These are phyloP conservation scores for Podarcis siculus DNA, from an alignment of 2,797 vertebrate species.

Conservation along the genomic window DNA sequence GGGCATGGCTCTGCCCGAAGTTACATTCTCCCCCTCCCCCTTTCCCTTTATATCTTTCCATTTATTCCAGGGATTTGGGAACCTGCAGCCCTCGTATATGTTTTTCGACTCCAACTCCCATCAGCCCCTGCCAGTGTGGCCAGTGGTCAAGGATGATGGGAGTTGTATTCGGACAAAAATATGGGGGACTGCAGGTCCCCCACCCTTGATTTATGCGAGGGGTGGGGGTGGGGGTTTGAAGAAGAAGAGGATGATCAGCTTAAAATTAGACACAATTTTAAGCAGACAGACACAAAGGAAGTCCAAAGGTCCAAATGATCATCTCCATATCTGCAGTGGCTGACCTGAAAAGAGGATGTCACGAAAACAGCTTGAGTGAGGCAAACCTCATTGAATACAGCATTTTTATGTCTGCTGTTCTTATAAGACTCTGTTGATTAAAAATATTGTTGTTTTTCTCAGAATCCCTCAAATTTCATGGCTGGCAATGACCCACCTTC, in stretches of 20 bases:
- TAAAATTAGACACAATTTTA: not conserved
- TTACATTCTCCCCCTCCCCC: not conserved
- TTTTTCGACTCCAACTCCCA: too few relatives aligned
- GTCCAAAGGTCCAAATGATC: not conserved
- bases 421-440: not conserved
- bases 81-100: too few relatives aligned
- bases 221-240: not conserved
- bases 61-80: too few relatives aligned
- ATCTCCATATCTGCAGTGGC: not conserved
- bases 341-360: not conserved
- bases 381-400: not conserved
- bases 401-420: not conserved
- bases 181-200: too few relatives aligned
- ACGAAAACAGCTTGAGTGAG: constrained; percentile 11
- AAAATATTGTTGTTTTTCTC: constrained; percentile 41
- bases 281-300: not conserved
- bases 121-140: too few relatives aligned
- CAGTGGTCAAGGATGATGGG: too few relatives aligned
- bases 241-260: not conserved
- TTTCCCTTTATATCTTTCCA: not conserved
- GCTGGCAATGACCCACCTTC: constrained; percentile 37
- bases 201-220: not conserved
- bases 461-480: constrained; percentile 52
- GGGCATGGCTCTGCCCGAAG: too few relatives aligned
- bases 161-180: too few relatives aligned